Evolutionary conservation across 2,888 invertebrate genomes (phyloP), one percentile per base, ranked within the genome.

Genomic region (Toxonevra muliebris): DNA sequence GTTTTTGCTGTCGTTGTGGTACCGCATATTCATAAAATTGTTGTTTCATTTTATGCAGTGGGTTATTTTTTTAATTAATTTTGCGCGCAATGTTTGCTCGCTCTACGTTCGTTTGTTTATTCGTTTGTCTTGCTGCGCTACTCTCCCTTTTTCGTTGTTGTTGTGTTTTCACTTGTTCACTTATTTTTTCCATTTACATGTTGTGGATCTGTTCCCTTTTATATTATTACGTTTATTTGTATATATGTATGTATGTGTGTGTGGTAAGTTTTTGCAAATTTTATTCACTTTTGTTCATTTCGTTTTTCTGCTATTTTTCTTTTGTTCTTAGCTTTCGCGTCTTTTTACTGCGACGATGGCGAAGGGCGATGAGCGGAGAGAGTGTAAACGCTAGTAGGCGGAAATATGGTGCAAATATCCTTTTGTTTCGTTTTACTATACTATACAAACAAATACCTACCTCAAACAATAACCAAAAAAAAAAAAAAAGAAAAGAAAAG

Each of bases 61-160:
- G 63, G 55, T 60, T 57, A 30, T 61, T 40, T 53, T n/a, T 66
- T 70, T 66, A 57, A 69, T 69, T 66, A 69, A 66, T 66, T 69
- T 69, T 66, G 54, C 59, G 62, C 65, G 65, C 50, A 53, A 62
- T 57, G 48, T 62, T 57, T 43, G 57, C 61, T n/a, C n/a, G 12
- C 40, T 60, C 30, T 30, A 30, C 42, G 12, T 19, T 57, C 30
- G 30, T 41, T 62, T 62, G 13, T n/a, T 19, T 45, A 13, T 13
- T 11, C 45, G 45, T 45, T 45, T 45, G 13, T 61, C 13, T 61
- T 45, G 10, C 43, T 13, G n/a, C 5, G 15, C 13, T 15, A 10
- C 40, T 40, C 19, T 43, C 43, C 48, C 48, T 30, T 48, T 54
- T 45, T n/a, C 17, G 15, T 54, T 69, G 15, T 42, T 50, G 30